Evolutionary conservation across 64 coral and sea anemone species (phyloP).

Genomic region (Catalaphyllia jardinei): DNA sequence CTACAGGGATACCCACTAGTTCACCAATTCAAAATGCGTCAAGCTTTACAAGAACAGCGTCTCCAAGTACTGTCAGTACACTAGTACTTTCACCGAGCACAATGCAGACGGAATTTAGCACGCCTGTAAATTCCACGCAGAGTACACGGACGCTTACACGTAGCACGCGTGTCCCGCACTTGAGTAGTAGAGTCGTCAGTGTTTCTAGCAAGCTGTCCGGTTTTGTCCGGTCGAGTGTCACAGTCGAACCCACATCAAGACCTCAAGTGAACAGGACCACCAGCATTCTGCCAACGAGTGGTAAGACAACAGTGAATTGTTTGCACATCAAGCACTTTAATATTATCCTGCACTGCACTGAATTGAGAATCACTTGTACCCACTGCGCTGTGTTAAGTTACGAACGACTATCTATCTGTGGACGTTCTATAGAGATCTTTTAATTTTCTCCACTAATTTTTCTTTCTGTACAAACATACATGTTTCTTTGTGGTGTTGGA

Average conservation of each 20-base stretch:
- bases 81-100: background rate
- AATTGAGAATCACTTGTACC: background rate
- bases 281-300: background rate
- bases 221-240: background rate
- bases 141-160: background rate
- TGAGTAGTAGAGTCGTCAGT: background rate
- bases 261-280: conserved; percentile 6
- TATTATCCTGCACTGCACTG: background rate
- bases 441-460: background rate
- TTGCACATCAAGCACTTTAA: background rate
- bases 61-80: background rate
- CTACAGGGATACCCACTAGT: background rate
- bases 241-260: background rate
- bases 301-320: conserved; percentile 33
- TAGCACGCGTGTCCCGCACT: background rate
- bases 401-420: background rate
- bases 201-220: background rate
- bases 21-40: background rate
- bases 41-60: background rate
- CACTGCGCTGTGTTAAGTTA: background rate
- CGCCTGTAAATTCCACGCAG: background rate
- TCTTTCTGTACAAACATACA: no score
- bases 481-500: background rate
- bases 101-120: background rate
- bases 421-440: background rate